Evolutionary conservation across 2,113 vertebrate genomes (phyloP), one percentile per base, ranked within the genome.

Genomic region (Tautogolabrus adspersus): DNA sequence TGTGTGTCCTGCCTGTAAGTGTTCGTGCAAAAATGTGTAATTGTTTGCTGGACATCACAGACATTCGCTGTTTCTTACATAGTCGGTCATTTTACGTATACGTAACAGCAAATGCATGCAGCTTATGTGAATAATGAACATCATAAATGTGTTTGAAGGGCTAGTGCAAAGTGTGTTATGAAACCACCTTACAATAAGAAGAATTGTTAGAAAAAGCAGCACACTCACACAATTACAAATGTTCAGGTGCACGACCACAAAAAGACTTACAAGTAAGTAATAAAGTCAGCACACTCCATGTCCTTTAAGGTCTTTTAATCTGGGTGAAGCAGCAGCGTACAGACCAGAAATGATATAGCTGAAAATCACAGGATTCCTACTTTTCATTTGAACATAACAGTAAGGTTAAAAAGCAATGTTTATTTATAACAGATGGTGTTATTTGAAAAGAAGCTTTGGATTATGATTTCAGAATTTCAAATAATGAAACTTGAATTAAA

Each of bases 401-500:
- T 52, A 52, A 52, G 19, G 49, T 52, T 21, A 52, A n/a, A 52
- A 19, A 52, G 49, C 19, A n/a, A n/a, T 52, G 19, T 52, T 52
- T 52, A 52, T 13, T 52, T 52, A n/a, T 9, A 52, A 52, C 49
- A 52, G 49, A 52, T 21, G 49, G 49, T 52, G 49, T 52, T 52
- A 10, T 60, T 34, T 66, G 8, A 70, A 21, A 49, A 23, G 19
- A 59, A 4, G 21, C 16, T 40, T 13, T 5, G 10, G 56, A 30
- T 30, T 44, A 44, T 52, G 44, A 60, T 59, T 54, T 49, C 18
- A 19, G 47, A 49, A 49, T 49, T 63, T 49, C 26, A 77, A 63
- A 68, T 52, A 18, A n/a, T 42, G 10, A 13, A 37, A 37, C 38
- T 54, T 3, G 18, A 52, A 71, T 66, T 38, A 61, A 78, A 81